Conservation (phyloP, 2,888 invertebrate species). For the Synanthedon andrenaeformis region DNA sequence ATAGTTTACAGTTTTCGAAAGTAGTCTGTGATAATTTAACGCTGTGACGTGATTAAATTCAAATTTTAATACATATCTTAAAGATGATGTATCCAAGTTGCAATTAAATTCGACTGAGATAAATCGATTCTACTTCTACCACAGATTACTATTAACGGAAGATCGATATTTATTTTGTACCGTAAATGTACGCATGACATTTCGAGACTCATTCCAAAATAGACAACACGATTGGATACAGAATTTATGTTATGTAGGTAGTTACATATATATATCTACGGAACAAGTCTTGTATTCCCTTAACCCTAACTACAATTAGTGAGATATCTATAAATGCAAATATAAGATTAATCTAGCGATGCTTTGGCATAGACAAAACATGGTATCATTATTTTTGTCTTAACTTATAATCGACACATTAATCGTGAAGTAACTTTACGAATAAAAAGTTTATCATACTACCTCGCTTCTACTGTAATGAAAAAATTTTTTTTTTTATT, state of each 20-base stretch:
- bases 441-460: too few relatives aligned
- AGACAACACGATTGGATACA: conserved; percentile 39
- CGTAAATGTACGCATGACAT: conserved; percentile 15
- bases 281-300: conserved; percentile 67
- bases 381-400: conserved; percentile 29
- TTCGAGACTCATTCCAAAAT: conserved; percentile 57
- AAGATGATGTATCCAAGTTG: too few relatives aligned
- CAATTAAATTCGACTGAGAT: too few relatives aligned
- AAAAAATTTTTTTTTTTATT: too few relatives aligned
- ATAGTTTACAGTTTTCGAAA: too few relatives aligned
- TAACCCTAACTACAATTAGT: conserved; percentile 59
- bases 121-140: too few relatives aligned
- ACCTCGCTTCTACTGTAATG: too few relatives aligned
- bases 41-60: too few relatives aligned
- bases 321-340: conserved; percentile 70
- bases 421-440: too few relatives aligned
- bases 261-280: conserved; percentile 42
- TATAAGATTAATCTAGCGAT: conserved; percentile 66
- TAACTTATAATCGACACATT: neutral
- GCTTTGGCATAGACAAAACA: conserved; percentile 72
- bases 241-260: conserved; percentile 17
- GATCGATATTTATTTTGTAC: neutral
- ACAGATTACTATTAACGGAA: neutral
- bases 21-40: too few relatives aligned
- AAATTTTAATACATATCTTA: too few relatives aligned